Base-by-base conservation (phyloP, 2,113 vertebrate species). In the Podarcis muralis region DNA sequence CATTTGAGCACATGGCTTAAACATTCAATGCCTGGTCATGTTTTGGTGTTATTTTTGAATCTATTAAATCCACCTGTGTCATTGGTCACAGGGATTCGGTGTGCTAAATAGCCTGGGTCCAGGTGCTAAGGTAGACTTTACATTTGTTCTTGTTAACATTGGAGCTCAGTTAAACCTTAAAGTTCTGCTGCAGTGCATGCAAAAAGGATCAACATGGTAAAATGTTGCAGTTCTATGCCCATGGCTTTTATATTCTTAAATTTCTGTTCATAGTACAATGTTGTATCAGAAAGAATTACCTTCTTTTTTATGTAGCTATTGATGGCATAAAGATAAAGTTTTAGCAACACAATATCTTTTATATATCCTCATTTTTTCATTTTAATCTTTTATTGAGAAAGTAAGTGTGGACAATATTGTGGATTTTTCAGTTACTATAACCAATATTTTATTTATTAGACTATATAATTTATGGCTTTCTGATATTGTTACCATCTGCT, bases 371-470 rank as follows among this genome's bases (percentile, higher is more conserved):
- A 53, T 71, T 71, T 27, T 30, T 89, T 93, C 93, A 71, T 48
- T 77, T 12, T 59, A n/a, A 88, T 82, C 43, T 86, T 94, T 35
- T 89, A 90, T 94, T 89, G 86, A 66, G 32, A 76, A 92, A 87
- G 87, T 79, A 71, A 92, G 59, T 85, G 93, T 90, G 92, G 92
- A 91, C 83, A 91, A 87, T 77, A 83, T 80, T 85, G 82, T 96
- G 90, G 89, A 76, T 72, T 95, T 96, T 93, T 95, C 88, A 81
- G 83, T 93, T 91, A 90, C 93, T 94, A 77, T 93, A 90, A 88
- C 93, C 87, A 92, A 32, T 91, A 93, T 88, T 93, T 93, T 91
- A 93, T 93, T 93, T 79, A 68, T 84, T 89, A 89, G 89, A 87
- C 59, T 9, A 2, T 86, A 25, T 71, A 76, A 85, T 92, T 87